Base-by-base conservation (phyloP, 2,797 vertebrate genomes). In the Coracias cyanogaster region DNA sequence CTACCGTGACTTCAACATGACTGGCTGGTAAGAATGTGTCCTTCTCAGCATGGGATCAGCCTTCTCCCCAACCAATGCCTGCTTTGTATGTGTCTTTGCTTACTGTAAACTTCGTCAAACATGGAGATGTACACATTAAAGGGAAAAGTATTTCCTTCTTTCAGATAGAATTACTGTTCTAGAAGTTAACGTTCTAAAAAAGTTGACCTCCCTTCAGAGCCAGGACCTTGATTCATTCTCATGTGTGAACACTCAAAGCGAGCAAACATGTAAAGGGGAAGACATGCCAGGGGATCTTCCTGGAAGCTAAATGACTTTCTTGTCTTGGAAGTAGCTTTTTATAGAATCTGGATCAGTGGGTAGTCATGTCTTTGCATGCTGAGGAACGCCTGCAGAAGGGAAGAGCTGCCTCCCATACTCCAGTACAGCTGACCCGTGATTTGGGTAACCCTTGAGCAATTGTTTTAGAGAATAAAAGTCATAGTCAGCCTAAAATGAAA, bases 1-100 rank as follows among this genome's bases (percentile, higher is more conserved):
- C 89, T 99, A 99, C 98, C 98, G 99, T 67, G 99, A 99, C 98
- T 99, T 99, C 98, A 99, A 98, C 89, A 99, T 99, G 99, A 99
- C 99, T 22, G 99, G 99, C 98, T 99, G 99, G 99, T 99, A 98
- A 98, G 99, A 97, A 54, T 17, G 25, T 20, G 55, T 74, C 57
- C 54, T 92, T 41, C 78, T 18, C 35, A 21, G 43, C 39, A 41
- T 12, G 51, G 39, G 25, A 8, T 81, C 45, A 45, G n/a, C 45
- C 41, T 86, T 91, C 54, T 83, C 3, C 35, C 9, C 18, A 41
- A 0, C 15, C 39, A 78, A 0, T 57, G 66, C 31, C 41, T 79
- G 70, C n/a, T 74, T 64, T 85, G 24, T 52, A 57, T 1, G 1
- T 82, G 25, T 80, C 43, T 81, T 78, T 64, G 24, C 28, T 77